phyloP scores from a whole-genome alignment of 2,113 vertebrate genomes.

The Scortum barcoo region DNA sequence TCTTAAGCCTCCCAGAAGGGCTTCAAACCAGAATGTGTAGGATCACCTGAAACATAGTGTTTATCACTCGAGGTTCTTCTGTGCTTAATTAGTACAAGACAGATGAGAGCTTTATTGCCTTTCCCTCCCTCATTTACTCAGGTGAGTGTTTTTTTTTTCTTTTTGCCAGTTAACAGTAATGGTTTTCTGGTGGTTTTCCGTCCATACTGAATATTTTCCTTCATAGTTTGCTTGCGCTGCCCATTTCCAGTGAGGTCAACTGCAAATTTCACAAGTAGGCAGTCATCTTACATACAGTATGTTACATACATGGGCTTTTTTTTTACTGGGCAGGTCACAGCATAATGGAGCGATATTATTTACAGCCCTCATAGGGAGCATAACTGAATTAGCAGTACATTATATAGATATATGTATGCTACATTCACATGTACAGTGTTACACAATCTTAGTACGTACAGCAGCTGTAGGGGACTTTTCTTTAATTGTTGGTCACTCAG shows the following conservation, averaged over 20 bases:
- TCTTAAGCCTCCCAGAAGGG: constrained; percentile 4
- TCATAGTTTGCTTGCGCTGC: constrained; percentile 25
- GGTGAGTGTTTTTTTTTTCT: constrained; percentile 39
- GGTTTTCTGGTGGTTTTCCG: constrained; percentile 22
- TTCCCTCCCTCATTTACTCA: constrained; percentile 46
- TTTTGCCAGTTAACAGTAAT: constrained; percentile 14
- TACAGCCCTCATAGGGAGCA: constrained; percentile 57
- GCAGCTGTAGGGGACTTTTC: constrained; percentile 15
- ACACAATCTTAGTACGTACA: constrained; percentile 8
- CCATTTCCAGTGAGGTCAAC: constrained; percentile 14
- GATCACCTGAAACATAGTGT: not conserved
- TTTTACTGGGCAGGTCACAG: constrained; percentile 9
- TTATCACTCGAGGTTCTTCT: not conserved
- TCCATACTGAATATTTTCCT: constrained; percentile 32
- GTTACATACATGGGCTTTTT: not conserved
- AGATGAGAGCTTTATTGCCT: not conserved
- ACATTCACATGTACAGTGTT: constrained; percentile 43
- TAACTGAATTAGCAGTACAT: constrained; percentile 38
- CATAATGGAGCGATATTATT: constrained; percentile 29
- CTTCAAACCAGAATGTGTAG: constrained; percentile 10
- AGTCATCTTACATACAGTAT: not conserved
- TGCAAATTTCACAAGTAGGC: constrained; percentile 16
- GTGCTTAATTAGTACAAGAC: constrained; percentile 7
- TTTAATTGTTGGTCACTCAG: constrained; percentile 63
- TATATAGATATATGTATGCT: constrained; percentile 17